A percentile compares a stretch with the other conserved stretches of the same genome.
phyloP scores from a whole-genome alignment of 2,797 vertebrate species.

The Coccyzus lansbergi region DNA sequence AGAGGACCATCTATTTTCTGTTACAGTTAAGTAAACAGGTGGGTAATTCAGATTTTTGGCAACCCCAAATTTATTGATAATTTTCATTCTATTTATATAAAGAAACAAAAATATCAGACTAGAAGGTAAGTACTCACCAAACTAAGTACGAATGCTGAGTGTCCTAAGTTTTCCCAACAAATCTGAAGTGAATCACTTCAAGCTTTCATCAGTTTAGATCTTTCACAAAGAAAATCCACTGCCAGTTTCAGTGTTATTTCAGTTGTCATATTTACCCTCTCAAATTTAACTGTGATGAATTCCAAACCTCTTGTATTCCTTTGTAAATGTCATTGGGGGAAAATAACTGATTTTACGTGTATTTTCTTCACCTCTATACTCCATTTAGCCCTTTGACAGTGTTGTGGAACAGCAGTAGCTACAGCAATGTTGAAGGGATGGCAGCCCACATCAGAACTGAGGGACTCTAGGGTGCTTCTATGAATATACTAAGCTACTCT shows the following conservation, averaged over 20 bases:
- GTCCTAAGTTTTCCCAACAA: neutral
- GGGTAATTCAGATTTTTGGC: neutral
- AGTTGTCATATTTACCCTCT: neutral
- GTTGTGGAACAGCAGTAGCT: neutral
- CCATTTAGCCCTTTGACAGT: neutral
- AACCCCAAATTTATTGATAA: neutral
- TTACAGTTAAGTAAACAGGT: neutral
- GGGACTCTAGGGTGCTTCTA: neutral
- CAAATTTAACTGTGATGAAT: neutral
- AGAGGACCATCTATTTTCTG: neutral
- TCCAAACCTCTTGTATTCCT: neutral
- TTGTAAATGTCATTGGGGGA: neutral
- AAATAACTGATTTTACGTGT: neutral
- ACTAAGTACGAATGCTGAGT: neutral
- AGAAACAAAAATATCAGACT: neutral
- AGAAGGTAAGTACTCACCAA: neutral
- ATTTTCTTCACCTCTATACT: neutral
- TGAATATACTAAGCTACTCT: conserved; percentile 16
- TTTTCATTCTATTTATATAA: neutral
- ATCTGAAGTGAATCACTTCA: neutral
- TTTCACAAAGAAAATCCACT: neutral
- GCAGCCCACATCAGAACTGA: neutral
- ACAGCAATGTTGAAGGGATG: neutral
- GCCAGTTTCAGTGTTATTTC: neutral
- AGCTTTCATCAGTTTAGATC: neutral